phyloP scores from a whole-genome alignment of 2,797 vertebrate genomes.

The Dendrocincla tyrannina region DNA sequence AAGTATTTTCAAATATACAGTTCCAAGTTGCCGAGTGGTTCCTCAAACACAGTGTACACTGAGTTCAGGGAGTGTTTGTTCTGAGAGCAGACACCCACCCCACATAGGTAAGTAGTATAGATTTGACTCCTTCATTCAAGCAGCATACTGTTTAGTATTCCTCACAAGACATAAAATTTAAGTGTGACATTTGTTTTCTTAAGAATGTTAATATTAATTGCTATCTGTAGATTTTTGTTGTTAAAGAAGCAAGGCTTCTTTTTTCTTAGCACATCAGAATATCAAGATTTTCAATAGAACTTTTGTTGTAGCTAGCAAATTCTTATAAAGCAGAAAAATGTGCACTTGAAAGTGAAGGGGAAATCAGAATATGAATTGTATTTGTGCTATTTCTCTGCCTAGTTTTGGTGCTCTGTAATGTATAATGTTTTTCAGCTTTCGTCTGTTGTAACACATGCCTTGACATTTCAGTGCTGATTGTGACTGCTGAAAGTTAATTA shows the following conservation, averaged over 20 bases:
- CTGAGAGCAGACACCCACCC: not conserved
- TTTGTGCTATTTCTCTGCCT: not conserved
- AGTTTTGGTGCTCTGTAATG: not conserved
- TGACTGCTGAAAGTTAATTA: not conserved
- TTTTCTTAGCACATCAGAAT: not conserved
- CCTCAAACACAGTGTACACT: not conserved
- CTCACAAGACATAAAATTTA: not conserved
- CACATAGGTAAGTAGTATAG: conserved; percentile 12
- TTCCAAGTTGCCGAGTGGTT: not conserved
- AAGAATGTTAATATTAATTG: not conserved
- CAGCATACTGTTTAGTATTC: not conserved
- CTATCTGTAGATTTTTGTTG: not conserved
- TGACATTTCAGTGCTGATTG: not conserved
- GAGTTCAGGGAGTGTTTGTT: conserved; percentile 4
- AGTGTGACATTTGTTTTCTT: not conserved
- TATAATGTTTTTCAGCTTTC: not conserved
- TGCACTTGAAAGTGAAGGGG: not conserved
- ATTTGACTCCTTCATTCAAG: conserved; percentile 5
- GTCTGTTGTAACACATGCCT: not conserved
- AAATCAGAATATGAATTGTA: not conserved
- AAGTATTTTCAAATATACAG: conserved; percentile 25
- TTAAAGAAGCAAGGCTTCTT: not conserved
- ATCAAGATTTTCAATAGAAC: not conserved
- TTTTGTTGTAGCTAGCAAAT: not conserved
- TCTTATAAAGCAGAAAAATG: not conserved